Evolutionary conservation across 1,140 invertebrate genomes (phyloP).

Genomic region (Temnothorax nylanderi): DNA sequence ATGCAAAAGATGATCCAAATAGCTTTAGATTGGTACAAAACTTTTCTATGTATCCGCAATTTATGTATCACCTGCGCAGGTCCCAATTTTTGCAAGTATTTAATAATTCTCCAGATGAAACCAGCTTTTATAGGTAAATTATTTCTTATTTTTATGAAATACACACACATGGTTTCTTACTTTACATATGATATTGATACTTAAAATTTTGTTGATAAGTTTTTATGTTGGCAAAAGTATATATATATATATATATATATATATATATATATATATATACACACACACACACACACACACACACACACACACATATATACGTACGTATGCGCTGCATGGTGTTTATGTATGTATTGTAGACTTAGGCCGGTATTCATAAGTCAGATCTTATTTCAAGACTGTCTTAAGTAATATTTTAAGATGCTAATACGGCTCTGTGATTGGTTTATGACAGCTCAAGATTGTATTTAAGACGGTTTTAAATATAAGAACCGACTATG

Average conservation of each 20-base stretch:
- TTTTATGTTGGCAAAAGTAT: neutral
- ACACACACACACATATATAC: too few species aligned
- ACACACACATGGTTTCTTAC: neutral
- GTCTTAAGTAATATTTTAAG: too few species aligned
- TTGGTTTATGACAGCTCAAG: too few species aligned
- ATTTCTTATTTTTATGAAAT: slow-evolving; percentile 2
- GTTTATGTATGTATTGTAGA: neutral
- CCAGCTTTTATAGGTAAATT: slow-evolving; percentile 97
- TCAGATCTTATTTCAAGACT: too few species aligned
- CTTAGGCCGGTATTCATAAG: too few species aligned
- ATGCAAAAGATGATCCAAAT: slow-evolving; percentile 98
- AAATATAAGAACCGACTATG: too few species aligned
- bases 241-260: neutral
- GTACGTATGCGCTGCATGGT: neutral
- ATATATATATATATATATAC: neutral
- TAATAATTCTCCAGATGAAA: slow-evolving; percentile 99
- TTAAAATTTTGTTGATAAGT: slow-evolving; percentile 17
- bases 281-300: too few species aligned
- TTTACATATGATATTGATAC: slow-evolving; percentile 4
- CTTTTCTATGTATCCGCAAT: slow-evolving; percentile 99
- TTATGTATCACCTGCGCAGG: slow-evolving; percentile 99
- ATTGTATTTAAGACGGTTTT: too few species aligned
- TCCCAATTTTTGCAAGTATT: slow-evolving; percentile 99
- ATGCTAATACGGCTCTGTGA: too few species aligned
- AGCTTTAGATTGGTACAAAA: slow-evolving; percentile 98